A percentile compares a stretch with the other conserved stretches of the same genome.
Conservation (phyloP, 2,797 vertebrate species). For the Karalla daura region DNA sequence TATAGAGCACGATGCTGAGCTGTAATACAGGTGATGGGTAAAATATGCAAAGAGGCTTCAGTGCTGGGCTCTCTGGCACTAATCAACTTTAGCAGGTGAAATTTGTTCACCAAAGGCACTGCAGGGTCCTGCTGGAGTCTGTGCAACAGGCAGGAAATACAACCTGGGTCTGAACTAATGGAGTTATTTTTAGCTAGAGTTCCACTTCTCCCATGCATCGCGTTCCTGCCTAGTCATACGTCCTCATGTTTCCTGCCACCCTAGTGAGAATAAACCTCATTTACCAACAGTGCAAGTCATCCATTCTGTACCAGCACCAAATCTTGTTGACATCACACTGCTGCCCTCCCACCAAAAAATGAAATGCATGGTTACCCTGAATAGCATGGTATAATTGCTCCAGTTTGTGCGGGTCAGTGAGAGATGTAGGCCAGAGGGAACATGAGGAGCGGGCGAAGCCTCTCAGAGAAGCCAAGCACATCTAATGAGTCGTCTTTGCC, state of each 20-base stretch:
- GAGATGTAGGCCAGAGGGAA: constrained; percentile 26
- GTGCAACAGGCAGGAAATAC: no score
- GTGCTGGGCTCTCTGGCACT: constrained; percentile 1
- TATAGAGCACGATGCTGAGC: constrained; percentile 18
- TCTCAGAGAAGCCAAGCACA: constrained; percentile 47
- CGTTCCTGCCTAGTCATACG: no score
- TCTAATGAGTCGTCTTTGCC: constrained; percentile 69
- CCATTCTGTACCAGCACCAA: constrained; percentile 1
- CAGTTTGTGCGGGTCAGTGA: constrained; percentile 29
- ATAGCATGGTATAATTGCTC: constrained; percentile 11
- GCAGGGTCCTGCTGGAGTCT: no score
- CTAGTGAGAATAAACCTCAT: constrained; percentile 23
- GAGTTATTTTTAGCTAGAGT: no score
- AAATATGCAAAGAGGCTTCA: no score
- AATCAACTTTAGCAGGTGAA: constrained; percentile 15
- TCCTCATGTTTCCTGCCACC: constrained; percentile 33
- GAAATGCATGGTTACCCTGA: neutral
- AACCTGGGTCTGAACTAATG: constrained; percentile 27
- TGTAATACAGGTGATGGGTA: no score
- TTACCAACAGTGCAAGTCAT: constrained; percentile 1
- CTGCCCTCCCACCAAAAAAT: neutral
- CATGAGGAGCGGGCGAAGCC: constrained; percentile 24
- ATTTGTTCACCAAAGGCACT: no score
- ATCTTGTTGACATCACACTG: neutral
- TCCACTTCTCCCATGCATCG: no score